Evolutionary conservation across 2,797 vertebrate species (phyloP).

Genomic region (Alauda arvensis): DNA sequence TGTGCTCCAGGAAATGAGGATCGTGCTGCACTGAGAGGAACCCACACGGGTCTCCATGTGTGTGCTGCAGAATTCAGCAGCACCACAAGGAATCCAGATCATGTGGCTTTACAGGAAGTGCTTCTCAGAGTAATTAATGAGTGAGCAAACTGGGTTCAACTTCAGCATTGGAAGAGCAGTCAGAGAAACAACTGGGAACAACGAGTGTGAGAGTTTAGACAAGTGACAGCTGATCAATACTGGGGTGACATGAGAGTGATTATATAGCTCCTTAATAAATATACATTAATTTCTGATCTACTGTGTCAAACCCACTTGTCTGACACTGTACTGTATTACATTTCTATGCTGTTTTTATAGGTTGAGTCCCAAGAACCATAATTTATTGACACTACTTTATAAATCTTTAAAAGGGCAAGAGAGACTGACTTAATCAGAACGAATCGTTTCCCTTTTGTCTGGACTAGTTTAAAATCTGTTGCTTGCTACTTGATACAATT

Average conservation of each 20-base stretch:
- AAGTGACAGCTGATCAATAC: conserved; percentile 5
- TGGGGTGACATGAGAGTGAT: background rate
- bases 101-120: conserved; percentile 20
- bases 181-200: background rate
- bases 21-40: background rate
- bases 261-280: conserved; percentile 8
- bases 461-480: conserved; percentile 49
- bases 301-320: background rate
- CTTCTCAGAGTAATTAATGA: conserved; percentile 54
- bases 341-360: conserved; percentile 25
- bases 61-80: conserved; percentile 5
- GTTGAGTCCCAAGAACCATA: conserved; percentile 17
- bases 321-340: background rate
- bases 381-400: conserved; percentile 53
- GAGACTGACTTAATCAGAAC: conserved; percentile 43
- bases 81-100: conserved; percentile 35
- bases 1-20: background rate
- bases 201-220: background rate
- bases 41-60: background rate
- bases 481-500: conserved; percentile 31
- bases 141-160: background rate
- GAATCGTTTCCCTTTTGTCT: conserved; percentile 34
- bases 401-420: conserved; percentile 55
- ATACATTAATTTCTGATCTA: conserved; percentile 10
- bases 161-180: background rate